These are phyloP conservation scores for Eubucco bourcierii DNA, from an alignment of 2,113 vertebrate genomes.

Conservation along the genomic window DNA sequence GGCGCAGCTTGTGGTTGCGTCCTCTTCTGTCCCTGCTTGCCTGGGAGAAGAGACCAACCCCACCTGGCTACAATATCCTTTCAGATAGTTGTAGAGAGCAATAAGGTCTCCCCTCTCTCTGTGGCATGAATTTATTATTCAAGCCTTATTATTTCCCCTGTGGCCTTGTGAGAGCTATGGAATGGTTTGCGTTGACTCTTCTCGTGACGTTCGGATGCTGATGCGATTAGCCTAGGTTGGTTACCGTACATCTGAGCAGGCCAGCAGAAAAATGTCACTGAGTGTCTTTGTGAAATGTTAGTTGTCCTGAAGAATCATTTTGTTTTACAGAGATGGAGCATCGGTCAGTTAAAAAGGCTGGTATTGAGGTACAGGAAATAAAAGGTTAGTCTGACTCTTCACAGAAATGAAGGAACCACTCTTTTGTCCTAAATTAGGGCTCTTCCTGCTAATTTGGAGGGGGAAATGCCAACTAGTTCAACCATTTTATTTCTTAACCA, in stretches of 20 bases:
- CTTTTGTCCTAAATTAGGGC: neutral
- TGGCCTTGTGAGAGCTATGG: neutral
- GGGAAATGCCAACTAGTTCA: neutral
- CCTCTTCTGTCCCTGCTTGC: no score
- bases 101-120: neutral
- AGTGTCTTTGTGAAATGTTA: slow-evolving; percentile 39
- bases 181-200: neutral
- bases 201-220: neutral
- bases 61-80: no score
- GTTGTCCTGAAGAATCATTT: slow-evolving; percentile 43
- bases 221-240: neutral
- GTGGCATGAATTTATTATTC: neutral
- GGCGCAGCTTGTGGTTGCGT: no score
- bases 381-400: slow-evolving; percentile 82
- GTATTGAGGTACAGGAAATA: slow-evolving; percentile 90
- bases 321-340: slow-evolving; percentile 87
- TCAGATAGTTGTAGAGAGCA: no score
- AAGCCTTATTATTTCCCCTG: neutral
- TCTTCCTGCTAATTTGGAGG: neutral
- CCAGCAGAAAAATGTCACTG: slow-evolving; percentile 25
- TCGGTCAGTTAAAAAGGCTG: slow-evolving; percentile 96
- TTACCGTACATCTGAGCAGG: neutral
- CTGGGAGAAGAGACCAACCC: no score
- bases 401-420: slow-evolving; percentile 22
- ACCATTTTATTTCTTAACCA: neutral